Conservation (phyloP, 2,113 vertebrate species). For the Myanophis thanlyinensis region DNA sequence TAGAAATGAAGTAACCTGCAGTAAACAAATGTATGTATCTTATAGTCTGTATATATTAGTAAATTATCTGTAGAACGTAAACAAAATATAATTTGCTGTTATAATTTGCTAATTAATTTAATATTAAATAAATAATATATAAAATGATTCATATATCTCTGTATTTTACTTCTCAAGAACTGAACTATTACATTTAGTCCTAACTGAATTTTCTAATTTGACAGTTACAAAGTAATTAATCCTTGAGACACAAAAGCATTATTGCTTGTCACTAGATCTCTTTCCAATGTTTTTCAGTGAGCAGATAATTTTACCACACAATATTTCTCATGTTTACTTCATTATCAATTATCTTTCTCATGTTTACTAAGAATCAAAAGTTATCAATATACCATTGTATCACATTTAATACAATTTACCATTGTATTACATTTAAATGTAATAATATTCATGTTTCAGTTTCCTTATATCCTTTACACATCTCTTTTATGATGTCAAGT, state of each 20-base stretch:
- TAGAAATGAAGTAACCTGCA: not conserved
- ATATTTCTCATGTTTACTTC: no score
- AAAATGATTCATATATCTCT: not conserved
- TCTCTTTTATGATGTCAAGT: not conserved
- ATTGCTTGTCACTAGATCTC: not conserved
- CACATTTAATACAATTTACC: not conserved
- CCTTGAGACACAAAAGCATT: not conserved
- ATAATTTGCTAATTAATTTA: not conserved
- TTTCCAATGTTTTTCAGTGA: not conserved
- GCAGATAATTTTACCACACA: not conserved
- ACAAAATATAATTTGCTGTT: not conserved
- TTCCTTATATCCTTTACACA: not conserved
- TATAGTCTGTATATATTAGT: not conserved
- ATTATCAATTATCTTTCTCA: not conserved
- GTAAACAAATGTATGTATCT: not conserved
- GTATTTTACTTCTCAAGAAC: not conserved
- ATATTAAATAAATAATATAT: not conserved
- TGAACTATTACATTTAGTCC: not conserved
- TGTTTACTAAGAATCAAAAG: not conserved
- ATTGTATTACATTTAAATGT: not conserved
- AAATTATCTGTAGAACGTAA: not conserved
- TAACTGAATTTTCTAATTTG: not conserved
- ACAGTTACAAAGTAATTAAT: not conserved
- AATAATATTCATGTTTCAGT: not conserved
- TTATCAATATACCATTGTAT: not conserved